These are phyloP conservation scores for Volucella zonaria DNA, from an alignment of 2,888 invertebrate species.

Conservation along the genomic window DNA sequence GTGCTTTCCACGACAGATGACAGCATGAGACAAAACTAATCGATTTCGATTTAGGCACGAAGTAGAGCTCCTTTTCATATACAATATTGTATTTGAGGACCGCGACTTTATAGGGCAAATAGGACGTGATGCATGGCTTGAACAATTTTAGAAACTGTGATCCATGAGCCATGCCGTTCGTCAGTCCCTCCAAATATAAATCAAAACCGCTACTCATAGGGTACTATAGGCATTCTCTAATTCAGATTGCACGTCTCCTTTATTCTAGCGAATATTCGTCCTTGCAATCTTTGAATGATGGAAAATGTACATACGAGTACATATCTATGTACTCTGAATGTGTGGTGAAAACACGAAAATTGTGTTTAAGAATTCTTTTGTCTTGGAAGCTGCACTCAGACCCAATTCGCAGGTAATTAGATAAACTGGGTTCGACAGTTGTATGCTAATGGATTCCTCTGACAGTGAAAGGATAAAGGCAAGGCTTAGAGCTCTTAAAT, in stretches of 20 bases:
- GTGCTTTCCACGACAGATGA: neutral
- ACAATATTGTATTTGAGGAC: neutral
- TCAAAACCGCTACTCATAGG: too few relatives aligned
- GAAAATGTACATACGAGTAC: neutral
- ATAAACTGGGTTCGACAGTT: constrained; percentile 30
- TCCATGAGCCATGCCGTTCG: too few relatives aligned
- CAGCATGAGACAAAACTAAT: constrained; percentile 30
- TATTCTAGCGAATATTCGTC: too few relatives aligned
- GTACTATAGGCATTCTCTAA: too few relatives aligned
- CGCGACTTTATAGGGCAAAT: neutral
- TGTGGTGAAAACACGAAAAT: neutral
- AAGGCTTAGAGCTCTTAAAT: too few relatives aligned
- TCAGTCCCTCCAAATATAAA: too few relatives aligned
- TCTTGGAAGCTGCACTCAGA: neutral
- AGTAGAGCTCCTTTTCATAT: neutral
- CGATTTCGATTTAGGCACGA: constrained; percentile 15
- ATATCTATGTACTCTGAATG: neutral
- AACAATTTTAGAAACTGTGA: too few relatives aligned
- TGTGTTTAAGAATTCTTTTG: too few relatives aligned
- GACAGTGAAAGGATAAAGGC: neutral
- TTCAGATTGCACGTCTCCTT: too few relatives aligned
- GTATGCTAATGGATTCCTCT: constrained; percentile 31
- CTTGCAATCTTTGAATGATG: neutral
- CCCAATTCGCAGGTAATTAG: constrained; percentile 27
- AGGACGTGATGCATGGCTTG: neutral